These are phyloP conservation scores for Crossoptilon crossoptilon DNA, from an alignment of 2,797 vertebrate species.

Conservation along the genomic window DNA sequence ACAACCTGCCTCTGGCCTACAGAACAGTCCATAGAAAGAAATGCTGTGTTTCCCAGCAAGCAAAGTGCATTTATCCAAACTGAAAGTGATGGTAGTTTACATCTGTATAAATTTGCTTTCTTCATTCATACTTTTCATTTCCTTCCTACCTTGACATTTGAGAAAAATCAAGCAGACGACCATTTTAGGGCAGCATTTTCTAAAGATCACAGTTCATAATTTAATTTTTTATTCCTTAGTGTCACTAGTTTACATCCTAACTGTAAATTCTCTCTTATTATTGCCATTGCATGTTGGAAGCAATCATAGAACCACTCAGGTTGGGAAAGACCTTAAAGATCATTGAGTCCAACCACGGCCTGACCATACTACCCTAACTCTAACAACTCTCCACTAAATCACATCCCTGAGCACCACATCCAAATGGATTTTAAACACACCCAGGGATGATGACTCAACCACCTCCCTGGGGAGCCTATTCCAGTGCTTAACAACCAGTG, in stretches of 20 bases:
- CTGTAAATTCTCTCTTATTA: background rate
- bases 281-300: background rate
- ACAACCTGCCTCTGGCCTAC: background rate
- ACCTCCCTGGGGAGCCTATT: no score
- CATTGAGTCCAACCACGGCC: no score
- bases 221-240: background rate
- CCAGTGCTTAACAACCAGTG: no score
- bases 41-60: accelerated
- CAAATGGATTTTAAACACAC: no score
- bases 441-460: no score
- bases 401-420: no score
- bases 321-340: no score
- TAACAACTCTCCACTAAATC: no score
- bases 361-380: no score
- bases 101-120: background rate
- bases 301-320: no score
- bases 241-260: background rate
- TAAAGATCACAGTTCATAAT: background rate
- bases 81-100: background rate
- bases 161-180: background rate
- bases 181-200: background rate
- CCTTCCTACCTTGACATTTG: background rate
- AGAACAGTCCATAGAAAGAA: background rate
- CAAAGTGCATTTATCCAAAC: background rate
- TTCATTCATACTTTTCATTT: background rate